A percentile compares a stretch with the other conserved stretches of the same genome.
phyloP scores from a whole-genome alignment of 2,113 vertebrate species.

The Gymnarchus niloticus region DNA sequence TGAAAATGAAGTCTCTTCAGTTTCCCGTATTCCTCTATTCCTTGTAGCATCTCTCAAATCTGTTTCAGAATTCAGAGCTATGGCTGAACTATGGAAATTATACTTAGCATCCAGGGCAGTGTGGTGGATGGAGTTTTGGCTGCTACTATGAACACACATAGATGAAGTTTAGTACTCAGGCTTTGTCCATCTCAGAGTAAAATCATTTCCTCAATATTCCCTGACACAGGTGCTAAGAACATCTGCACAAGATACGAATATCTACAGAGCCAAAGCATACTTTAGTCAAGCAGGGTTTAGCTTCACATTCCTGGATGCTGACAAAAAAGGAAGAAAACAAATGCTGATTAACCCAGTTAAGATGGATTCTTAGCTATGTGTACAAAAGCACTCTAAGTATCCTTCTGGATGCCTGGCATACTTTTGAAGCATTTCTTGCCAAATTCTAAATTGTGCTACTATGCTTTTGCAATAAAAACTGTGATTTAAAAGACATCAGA shows the following conservation, averaged over 20 bases:
- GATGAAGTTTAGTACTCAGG: constrained; percentile 29
- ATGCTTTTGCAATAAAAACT: constrained; percentile 22
- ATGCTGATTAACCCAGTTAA: constrained; percentile 27
- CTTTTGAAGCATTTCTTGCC: constrained; percentile 27
- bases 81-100: constrained; percentile 22
- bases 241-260: background rate
- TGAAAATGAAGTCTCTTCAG: constrained; percentile 23
- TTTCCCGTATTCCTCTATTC: constrained; percentile 21
- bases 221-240: background rate
- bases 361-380: constrained; percentile 16
- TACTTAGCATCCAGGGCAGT: background rate
- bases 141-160: background rate
- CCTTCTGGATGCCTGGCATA: constrained; percentile 28
- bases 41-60: constrained; percentile 22
- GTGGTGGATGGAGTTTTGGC: background rate
- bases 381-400: constrained; percentile 27
- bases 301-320: background rate
- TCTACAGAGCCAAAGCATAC: background rate
- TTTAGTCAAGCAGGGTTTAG: constrained; percentile 14
- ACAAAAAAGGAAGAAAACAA: constrained; percentile 31
- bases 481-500: background rate
- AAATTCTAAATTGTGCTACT: constrained; percentile 23
- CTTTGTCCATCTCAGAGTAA: constrained; percentile 16
- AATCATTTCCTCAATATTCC: background rate
- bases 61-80: constrained; percentile 24